Conservation (phyloP, 2,888 invertebrate genomes). For the Seladonia tumulorum region DNA sequence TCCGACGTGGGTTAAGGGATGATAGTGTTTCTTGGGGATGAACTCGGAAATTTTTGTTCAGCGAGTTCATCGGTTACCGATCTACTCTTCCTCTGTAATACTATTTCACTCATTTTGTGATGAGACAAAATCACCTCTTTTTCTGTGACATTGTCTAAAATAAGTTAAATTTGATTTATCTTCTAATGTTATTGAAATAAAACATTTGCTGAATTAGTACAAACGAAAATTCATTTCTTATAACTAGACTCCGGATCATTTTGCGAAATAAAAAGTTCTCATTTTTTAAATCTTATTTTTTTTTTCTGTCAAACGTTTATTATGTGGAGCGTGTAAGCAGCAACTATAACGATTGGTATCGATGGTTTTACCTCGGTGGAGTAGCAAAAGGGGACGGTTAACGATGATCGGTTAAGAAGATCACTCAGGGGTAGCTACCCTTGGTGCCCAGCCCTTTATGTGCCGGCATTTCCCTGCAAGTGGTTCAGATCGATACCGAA, state of each 20-base stretch:
- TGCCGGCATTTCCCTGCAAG: constrained; percentile 41
- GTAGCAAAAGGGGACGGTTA: constrained; percentile 41
- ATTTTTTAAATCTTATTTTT: background rate
- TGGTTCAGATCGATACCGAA: constrained; percentile 70
- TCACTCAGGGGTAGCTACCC: constrained; percentile 57
- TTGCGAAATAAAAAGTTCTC: background rate
- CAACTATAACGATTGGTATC: background rate
- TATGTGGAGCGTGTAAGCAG: background rate
- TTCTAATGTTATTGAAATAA: background rate
- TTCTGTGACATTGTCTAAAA: rapidly evolving
- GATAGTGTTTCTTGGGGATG: background rate
- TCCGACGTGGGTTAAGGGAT: background rate
- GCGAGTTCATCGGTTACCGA: background rate
- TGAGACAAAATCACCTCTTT: no score
- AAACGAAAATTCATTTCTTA: no score
- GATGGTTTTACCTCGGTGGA: constrained; percentile 14
- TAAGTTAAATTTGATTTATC: background rate
- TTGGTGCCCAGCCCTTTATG: constrained; percentile 32
- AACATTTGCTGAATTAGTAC: background rate
- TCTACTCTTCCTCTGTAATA: background rate
- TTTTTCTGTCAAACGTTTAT: background rate
- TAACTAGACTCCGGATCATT: no score
- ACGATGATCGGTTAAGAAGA: constrained; percentile 81
- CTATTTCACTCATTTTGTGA: background rate
- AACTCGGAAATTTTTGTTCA: background rate